Evolutionary conservation across 2,797 vertebrate species (phyloP).

Genomic region (Phrynocephalus guinanensis): DNA sequence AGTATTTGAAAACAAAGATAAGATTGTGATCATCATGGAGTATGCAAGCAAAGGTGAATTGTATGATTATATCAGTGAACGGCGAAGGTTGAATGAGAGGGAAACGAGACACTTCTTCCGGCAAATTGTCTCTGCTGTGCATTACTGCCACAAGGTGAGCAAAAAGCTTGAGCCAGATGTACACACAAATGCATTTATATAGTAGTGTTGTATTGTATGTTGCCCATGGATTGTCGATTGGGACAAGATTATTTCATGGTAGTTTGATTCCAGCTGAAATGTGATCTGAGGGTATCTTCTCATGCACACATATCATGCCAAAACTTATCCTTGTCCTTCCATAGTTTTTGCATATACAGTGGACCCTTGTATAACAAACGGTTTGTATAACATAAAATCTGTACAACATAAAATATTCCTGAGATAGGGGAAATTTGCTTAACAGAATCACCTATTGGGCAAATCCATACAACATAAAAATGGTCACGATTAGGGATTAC

Average conservation of each 20-base stretch:
- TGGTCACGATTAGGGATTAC: too few species aligned
- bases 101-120: slow-evolving; percentile 98
- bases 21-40: slow-evolving; percentile 99
- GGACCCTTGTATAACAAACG: too few species aligned
- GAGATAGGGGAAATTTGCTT: too few species aligned
- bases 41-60: slow-evolving; percentile 97
- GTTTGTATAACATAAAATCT: too few species aligned
- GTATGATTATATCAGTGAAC: slow-evolving; percentile 98
- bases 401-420: too few species aligned
- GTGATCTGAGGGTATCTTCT: not conserved
- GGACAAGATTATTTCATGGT: slow-evolving; percentile 31
- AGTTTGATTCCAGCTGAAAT: slow-evolving; percentile 26
- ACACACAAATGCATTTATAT: slow-evolving; percentile 33
- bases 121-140: slow-evolving; percentile 97
- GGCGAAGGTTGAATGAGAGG: slow-evolving; percentile 90
- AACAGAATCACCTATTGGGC: too few species aligned
- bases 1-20: slow-evolving; percentile 99
- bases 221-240: not conserved
- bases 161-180: slow-evolving; percentile 30
- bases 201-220: slow-evolving; percentile 30
- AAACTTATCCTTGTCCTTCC: not conserved
- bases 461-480: too few species aligned
- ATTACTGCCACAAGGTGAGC: slow-evolving; percentile 97
- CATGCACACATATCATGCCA: not conserved
- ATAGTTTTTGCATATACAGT: not conserved